Evolutionary conservation across 2,113 vertebrate species (phyloP), one percentile per base, ranked within the genome.

Genomic region (Pseudonaja textilis): DNA sequence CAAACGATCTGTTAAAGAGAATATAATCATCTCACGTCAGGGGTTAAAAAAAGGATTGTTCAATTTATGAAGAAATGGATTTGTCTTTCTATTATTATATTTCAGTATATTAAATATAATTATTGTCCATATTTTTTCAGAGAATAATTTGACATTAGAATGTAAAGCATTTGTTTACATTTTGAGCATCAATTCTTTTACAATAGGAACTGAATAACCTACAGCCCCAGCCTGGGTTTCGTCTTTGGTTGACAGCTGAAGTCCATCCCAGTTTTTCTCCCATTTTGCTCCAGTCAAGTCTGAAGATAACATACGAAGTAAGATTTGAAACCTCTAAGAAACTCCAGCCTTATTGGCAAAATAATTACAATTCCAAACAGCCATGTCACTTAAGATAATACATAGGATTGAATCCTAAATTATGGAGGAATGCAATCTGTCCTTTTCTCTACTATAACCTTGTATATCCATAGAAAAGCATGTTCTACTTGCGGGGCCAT

Each of bases 241-340:
- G 99, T 94, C 98, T 99, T 93, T 99, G 99, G 99, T 98, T 99
- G 87, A 99, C 99, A 90, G 98, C 99, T 2, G 99, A 99, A 96
- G 98, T 99, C 95, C 99, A 99, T 95, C 97, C 98, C 25, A 98
- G 97, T 93, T 99, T 99, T 96, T 98, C 99, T 90, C 98, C 98
- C 0, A 98, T 99, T 95, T 97, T 99, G 89, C 98, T 99, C 93
- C 99, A 99, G 69, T 99, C 99, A 95, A 99, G 99, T 97, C 97
- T 99, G 91, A 99, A 99, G 96, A 98, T 99, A 97, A 99, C 99
- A 12, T 99, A 99, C 0, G 99, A 99, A 98, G 99, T 99, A 98
- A 96, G 93, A 92, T 74, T 52, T 50, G 26, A 29, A 47, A 29
- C 59, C 59, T 1, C 9, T 42, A 42, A 57, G n/a, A 4, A 23